Base-by-base conservation (phyloP, 2,888 invertebrate genomes). In the Lampropteryx suffumata region DNA sequence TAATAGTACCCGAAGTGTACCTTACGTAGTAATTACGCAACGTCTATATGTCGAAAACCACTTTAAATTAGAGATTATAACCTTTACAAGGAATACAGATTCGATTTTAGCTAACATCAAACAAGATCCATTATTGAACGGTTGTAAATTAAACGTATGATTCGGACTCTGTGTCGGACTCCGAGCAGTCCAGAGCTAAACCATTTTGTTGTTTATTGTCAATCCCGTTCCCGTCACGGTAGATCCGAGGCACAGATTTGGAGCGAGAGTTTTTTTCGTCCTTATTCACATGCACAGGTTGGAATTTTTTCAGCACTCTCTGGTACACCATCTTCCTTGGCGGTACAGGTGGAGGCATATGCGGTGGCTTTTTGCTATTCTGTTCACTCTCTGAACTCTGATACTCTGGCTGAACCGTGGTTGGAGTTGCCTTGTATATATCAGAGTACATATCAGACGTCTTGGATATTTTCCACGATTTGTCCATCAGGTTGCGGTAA, bases 211-310 rank as follows among this genome's bases (percentile, higher is more conserved):
- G 74, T 56, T 79, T 80, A 50, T 84, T 79, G 49, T 87, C 84
- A 14, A 69, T 60, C 46, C 81, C 78, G 55, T 81, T 82, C 11
- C 83, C 84, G 49, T 87, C 86, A 37, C 85, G 69, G 66, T 88
- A 89, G n/a, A 86, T 62, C 0, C 90, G 84, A 6, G 90, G 89
- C 21, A 89, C 89, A 12, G 90, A 89, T 60, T 88, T 89, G 1
- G 90, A 90, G 17, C 90, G 79, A 0, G 81, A 76, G 33, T 76
- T 73, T 55, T 92, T 90, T 39, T 92, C 92, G 14, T 92, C 92
- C 49, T 92, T 91, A 62, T 89, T 92, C 62, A 93, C 92, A 65
- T 93, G 93, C 17, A 93, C 93, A 0, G 93, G 93, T 47, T 93
- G 93, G 61, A 93, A 86, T 66, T 93, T 93, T 76, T 92, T 92